Conservation (phyloP, 2,888 invertebrate species). For the Sinohyriopsis cumingii region DNA sequence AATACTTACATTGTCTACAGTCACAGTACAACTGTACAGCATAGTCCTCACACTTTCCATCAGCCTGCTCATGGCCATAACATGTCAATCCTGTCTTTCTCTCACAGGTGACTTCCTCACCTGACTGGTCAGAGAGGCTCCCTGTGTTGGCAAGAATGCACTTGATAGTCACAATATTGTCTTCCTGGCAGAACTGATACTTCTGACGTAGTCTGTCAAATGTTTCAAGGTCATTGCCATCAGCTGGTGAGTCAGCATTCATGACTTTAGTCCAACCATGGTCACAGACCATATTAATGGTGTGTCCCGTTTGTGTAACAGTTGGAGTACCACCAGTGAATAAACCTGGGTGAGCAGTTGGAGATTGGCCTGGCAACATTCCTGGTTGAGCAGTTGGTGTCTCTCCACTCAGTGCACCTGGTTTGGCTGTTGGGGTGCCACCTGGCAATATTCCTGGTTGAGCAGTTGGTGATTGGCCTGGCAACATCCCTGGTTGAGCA, state of each 20-base stretch:
- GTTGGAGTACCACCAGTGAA: conserved; percentile 4
- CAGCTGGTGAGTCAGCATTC: conserved; percentile 44
- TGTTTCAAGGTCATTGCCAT: conserved; percentile 50
- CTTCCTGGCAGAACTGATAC: conserved; percentile 49
- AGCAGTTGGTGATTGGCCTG: conserved; percentile 25
- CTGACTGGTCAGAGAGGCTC: conserved; percentile 29
- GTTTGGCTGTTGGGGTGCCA: conserved; percentile 20
- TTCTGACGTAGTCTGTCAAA: conserved; percentile 38
- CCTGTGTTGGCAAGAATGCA: conserved; percentile 36
- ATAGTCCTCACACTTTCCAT: conserved; percentile 62
- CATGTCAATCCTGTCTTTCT: conserved; percentile 83
- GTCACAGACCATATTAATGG: conserved; percentile 21
- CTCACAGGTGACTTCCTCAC: conserved; percentile 55
- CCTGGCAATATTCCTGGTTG: conserved; percentile 17
- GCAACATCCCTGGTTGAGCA: conserved; percentile 12
- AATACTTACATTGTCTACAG: conserved; percentile 71
- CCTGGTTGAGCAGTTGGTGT: conserved; percentile 23
- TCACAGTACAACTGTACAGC: conserved; percentile 68
- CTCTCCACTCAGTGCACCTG: conserved; percentile 12
- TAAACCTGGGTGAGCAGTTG: conserved; percentile 30
- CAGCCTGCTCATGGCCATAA: conserved; percentile 64
- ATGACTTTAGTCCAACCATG: conserved; percentile 54
- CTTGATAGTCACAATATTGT: conserved; percentile 38
- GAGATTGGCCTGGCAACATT: conserved; percentile 12
- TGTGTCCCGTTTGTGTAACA: neutral